phyloP scores from a whole-genome alignment of 2,113 vertebrate genomes.

The Pterocles orientalis region DNA sequence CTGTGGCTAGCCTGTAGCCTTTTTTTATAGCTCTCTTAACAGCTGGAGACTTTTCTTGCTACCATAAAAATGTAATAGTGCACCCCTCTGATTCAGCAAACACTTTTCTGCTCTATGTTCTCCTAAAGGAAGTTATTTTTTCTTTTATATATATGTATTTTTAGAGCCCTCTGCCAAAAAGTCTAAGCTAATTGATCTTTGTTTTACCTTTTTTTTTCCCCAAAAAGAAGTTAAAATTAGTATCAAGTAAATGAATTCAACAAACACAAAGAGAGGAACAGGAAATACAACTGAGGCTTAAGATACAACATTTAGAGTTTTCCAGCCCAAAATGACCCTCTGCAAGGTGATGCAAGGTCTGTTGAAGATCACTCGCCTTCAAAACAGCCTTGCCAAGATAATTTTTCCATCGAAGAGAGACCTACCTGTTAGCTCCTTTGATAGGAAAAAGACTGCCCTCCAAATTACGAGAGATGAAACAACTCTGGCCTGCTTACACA shows the following conservation, averaged over 20 bases:
- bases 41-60: slow-evolving; percentile 35
- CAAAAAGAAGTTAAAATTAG: background rate
- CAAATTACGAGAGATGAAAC: background rate
- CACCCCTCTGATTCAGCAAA: slow-evolving; percentile 6
- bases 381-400: background rate
- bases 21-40: slow-evolving; percentile 42
- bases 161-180: background rate
- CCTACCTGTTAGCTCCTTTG: background rate
- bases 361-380: background rate
- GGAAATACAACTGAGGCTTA: background rate
- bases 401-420: background rate
- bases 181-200: background rate
- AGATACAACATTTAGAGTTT: background rate
- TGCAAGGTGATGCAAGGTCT: background rate
- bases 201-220: too few species aligned
- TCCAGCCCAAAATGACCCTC: background rate
- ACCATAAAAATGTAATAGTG: slow-evolving; percentile 38
- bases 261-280: background rate
- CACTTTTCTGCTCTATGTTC: background rate
- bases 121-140: background rate
- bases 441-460: background rate
- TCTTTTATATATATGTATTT: background rate
- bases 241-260: background rate
- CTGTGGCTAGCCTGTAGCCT: slow-evolving; percentile 30
- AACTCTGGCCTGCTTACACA: background rate